Conservation (phyloP, 2,888 invertebrate species). For the Byasa hedistus region DNA sequence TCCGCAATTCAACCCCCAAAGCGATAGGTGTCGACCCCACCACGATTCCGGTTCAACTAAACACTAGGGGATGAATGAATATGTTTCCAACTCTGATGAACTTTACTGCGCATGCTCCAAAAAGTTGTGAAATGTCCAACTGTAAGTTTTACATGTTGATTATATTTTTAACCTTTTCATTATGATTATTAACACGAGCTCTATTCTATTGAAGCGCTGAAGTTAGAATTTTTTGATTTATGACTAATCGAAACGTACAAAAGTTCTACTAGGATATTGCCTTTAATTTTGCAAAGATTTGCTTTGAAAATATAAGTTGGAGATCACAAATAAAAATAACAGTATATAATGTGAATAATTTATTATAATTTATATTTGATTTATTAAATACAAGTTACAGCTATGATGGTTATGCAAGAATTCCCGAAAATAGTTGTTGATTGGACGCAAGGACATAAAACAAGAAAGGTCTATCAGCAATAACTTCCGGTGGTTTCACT, state of each 20-base stretch:
- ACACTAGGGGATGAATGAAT: slow-evolving; percentile 54
- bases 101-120: slow-evolving; percentile 58
- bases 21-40: slow-evolving; percentile 44
- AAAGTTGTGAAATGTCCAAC: slow-evolving; percentile 42
- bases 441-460: slow-evolving; percentile 24
- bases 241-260: too few relatives aligned
- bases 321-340: not conserved
- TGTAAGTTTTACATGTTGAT: not conserved
- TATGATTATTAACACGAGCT: slow-evolving; percentile 3
- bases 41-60: slow-evolving; percentile 49
- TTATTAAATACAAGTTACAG: not conserved
- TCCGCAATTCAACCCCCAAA: slow-evolving; percentile 32
- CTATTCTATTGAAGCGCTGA: too few relatives aligned
- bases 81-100: slow-evolving; percentile 41
- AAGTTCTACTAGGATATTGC: too few relatives aligned
- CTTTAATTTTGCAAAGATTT: too few relatives aligned
- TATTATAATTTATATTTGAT: not conserved
- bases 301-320: too few relatives aligned
- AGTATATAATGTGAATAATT: not conserved
- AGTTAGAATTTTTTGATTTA: too few relatives aligned
- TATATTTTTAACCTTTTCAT: not conserved
- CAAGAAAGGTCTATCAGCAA: slow-evolving; percentile 31
- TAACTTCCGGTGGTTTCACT: not conserved
- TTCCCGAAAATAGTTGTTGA: slow-evolving; percentile 32
- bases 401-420: slow-evolving; percentile 3